phyloP scores from a whole-genome alignment of 2,888 invertebrate genomes.

The Phytoseiulus persimilis region DNA sequence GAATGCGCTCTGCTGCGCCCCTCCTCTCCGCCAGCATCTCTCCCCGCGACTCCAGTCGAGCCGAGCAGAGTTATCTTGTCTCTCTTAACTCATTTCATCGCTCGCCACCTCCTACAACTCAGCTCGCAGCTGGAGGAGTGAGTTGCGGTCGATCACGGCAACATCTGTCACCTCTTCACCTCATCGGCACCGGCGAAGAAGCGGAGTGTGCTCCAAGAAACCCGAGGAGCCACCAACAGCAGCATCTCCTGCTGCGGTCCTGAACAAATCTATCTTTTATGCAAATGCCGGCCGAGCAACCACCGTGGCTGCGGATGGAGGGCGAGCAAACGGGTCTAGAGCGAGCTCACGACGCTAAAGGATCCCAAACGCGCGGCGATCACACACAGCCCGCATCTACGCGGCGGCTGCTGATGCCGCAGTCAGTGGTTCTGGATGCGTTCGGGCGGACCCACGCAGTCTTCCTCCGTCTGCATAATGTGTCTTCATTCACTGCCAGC shows the following conservation, averaged over 20 bases:
- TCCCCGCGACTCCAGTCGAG: not conserved
- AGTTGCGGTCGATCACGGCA: constrained; percentile 32
- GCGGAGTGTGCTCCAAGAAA: not conserved
- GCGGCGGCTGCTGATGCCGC: not conserved
- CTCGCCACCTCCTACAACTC: not conserved
- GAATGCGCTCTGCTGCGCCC: not conserved
- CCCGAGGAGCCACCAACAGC: not conserved
- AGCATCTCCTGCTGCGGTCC: constrained; percentile 16
- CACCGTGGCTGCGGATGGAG: not conserved
- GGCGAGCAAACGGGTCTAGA: not conserved
- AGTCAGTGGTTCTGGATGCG: constrained; percentile 5
- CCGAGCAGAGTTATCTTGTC: not conserved
- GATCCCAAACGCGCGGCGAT: not conserved
- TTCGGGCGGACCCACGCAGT: not conserved
- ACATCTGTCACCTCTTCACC: constrained; percentile 38
- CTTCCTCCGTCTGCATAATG: constrained; percentile 23
- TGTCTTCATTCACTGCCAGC: constrained; percentile 36
- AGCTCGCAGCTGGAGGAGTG: too few species aligned
- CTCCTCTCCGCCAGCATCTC: not conserved
- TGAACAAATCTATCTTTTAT: constrained; percentile 39
- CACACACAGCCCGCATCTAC: constrained; percentile 17
- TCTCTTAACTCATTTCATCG: not conserved
- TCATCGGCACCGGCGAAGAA: constrained; percentile 13
- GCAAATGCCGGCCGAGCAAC: constrained; percentile 18
- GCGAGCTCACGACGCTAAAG: not conserved